Evolutionary conservation across 1,140 invertebrate genomes (phyloP), one percentile per base, ranked within the genome.

Genomic region (Subanguina moxae): DNA sequence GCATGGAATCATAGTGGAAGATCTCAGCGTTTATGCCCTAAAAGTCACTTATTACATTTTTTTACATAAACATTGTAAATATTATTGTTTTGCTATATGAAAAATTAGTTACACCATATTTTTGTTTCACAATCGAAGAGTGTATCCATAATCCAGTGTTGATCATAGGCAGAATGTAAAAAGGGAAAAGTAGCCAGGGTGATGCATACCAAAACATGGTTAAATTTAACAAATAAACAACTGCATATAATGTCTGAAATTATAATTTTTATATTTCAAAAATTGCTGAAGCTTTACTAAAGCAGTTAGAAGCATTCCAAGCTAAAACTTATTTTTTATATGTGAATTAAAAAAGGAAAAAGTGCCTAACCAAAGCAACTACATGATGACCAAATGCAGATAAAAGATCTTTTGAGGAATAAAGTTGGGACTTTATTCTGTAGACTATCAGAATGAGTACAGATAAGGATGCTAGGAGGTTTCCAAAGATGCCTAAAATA

Each of bases 311-410:
- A 13, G 52, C 8, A 75, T 80, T 32, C 85, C 57, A 11, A 79
- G 1, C 15, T 78, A 46, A 27, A 78, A 45, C 59, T 78, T 73
- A 5, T 73, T 73, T 0, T 76, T 15, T 1, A 83, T 21, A 11
- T 79, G 69, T 1, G 80, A 62, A 28, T 84, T 25, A 76, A 83
- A 84, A 21, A 83, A 80, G 8, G 76, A n/a, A n/a, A 82, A 67
- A 3, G 17, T 7, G 8, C 3, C 32, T 5, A 52, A 52, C 48
- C 8, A 52, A 52, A 21, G 48, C 48, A 21, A 25, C 13, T 83
- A 70, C 7, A 30, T 28, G 23, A 73, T 11, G 9, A 79, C 62
- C 13, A 74, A 67, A 21, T 59, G 27, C 17, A 17, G 17, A 1
- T 9, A 66, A 17, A 8, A 64, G 21, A 28, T 19, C 23, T 17